Evolutionary conservation across 2,888 invertebrate genomes (phyloP), one percentile per base, ranked within the genome.

Genomic region (Drosophila affinis): DNA sequence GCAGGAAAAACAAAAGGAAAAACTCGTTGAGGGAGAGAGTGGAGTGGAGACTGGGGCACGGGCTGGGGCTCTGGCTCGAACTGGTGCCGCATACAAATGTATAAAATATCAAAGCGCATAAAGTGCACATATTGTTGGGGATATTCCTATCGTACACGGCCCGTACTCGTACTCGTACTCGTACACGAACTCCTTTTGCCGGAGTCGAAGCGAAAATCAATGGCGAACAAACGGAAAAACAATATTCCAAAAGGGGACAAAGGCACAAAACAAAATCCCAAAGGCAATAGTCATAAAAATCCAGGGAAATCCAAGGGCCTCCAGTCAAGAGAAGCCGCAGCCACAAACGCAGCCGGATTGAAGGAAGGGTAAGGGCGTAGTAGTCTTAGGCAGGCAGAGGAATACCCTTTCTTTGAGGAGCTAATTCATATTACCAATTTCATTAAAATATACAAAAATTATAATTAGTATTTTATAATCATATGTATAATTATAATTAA

Each of bases 51-150:
- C 3, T 32, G 10, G 32, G 9, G 18, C 18, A 18, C 18, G 18
- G 18, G 29, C 7, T 7, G 29, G 7, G 9, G 34, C 34, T 34
- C 7, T 14, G 6, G 6, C 39, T 34, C 12, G 47, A 1, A 7
- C 29, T 29, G 73, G 55, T 10, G 55, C 45, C 61, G 34, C 48
- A 48, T 52, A 71, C 39, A 55, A 75, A 69, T 77, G 84, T 85
- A 81, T 79, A 79, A 77, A 85, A 81, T 85, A 81, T 81, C 82
- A 75, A 81, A 81, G 80, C 82, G 80, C 79, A 81, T 81, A 81
- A 85, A 85, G 72, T 81, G 79, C 86, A 82, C 80, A 86, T 81
- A 82, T 82, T 82, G 75, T 81, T 70, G 78, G 73, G 68, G 68
- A 71, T 47, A 59, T 58, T 59, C 70, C 46, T 58, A 54, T 17